Evolutionary conservation across 2,888 invertebrate genomes (phyloP).

Genomic region (Halictus ligatus): DNA sequence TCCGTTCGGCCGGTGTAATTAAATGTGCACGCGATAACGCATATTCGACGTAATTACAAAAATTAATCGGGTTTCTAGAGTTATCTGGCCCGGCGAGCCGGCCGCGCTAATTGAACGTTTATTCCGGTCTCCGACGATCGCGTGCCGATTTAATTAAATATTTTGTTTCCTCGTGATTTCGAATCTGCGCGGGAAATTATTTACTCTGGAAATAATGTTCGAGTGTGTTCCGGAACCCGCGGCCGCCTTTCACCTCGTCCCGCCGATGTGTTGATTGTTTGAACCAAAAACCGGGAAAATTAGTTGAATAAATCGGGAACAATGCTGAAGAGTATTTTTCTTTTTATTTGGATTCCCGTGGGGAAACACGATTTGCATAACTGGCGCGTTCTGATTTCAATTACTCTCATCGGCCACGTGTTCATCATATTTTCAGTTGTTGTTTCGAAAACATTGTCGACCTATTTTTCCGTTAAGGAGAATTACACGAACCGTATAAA

Average conservation of each 20-base stretch:
- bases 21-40: neutral
- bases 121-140: conserved; percentile 36
- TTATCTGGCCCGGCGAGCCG: conserved; percentile 35
- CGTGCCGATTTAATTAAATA: conserved; percentile 45
- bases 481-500: too few species aligned
- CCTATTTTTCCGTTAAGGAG: too few species aligned
- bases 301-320: neutral
- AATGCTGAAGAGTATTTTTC: neutral
- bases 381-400: too few species aligned
- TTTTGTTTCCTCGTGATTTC: conserved; percentile 7
- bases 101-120: conserved; percentile 47
- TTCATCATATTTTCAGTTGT: too few species aligned
- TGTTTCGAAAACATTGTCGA: too few species aligned
- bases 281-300: neutral
- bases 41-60: conserved; percentile 46
- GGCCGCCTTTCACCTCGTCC: neutral
- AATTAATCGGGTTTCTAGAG: conserved; percentile 63
- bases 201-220: conserved; percentile 1
- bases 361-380: neutral
- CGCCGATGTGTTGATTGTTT: neutral
- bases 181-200: conserved; percentile 6
- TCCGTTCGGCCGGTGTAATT: conserved; percentile 3
- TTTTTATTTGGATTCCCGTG: neutral
- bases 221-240: neutral
- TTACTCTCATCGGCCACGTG: too few species aligned